phyloP scores from a whole-genome alignment of 2,888 invertebrate genomes.

The Ectemnius continuus region DNA sequence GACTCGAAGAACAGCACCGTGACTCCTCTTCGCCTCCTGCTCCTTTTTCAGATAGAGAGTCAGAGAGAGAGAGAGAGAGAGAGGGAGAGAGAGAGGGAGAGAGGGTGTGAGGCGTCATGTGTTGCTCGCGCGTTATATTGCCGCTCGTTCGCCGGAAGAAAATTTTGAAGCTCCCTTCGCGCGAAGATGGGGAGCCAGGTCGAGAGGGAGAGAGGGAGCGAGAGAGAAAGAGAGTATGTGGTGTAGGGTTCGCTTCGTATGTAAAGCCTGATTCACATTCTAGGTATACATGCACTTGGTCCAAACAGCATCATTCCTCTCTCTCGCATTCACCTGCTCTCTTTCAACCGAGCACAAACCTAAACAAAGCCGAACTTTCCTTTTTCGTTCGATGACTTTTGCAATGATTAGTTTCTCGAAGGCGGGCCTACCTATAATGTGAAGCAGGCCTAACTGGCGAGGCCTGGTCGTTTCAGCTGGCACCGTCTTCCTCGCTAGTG shows the following conservation, averaged over 20 bases:
- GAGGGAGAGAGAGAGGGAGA: constrained; percentile 9
- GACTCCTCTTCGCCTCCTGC: no score
- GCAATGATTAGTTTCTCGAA: neutral
- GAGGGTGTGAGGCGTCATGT: constrained; percentile 56
- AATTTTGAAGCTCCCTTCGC: constrained; percentile 10
- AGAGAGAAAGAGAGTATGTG: no score
- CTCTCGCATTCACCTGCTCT: no score
- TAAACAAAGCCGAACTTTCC: no score
- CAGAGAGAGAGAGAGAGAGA: neutral
- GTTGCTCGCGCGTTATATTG: constrained; percentile 57
- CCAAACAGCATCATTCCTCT: no score
- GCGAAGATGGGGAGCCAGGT: constrained; percentile 13
- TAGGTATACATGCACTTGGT: no score
- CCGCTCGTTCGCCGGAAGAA: constrained; percentile 40
- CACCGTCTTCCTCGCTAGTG: neutral
- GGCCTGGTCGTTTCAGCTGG: no score
- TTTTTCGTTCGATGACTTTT: neutral
- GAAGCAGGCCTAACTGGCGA: neutral
- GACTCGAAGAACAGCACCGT: neutral
- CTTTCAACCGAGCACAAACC: no score
- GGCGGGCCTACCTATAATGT: no score
- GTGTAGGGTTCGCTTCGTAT: no score
- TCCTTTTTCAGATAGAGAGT: neutral
- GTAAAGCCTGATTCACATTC: no score
- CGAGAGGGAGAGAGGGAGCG: no score